These are phyloP conservation scores for Notothenia rossii DNA, from an alignment of 2,113 vertebrate species.

Conservation along the genomic window DNA sequence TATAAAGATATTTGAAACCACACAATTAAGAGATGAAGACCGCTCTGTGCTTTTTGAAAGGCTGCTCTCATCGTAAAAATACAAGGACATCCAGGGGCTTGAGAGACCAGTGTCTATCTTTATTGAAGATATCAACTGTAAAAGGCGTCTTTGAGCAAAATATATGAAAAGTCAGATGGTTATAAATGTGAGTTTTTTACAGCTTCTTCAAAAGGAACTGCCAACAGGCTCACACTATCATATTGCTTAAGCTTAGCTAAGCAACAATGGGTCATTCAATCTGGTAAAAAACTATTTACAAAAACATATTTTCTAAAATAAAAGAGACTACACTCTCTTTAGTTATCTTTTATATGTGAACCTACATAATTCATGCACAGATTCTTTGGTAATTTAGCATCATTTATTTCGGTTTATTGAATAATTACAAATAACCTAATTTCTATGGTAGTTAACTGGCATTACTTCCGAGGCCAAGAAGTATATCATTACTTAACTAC, in stretches of 20 bases:
- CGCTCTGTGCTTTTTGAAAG: background rate
- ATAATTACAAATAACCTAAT: no score
- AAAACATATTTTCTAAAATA: background rate
- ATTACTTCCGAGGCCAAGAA: no score
- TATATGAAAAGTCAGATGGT: background rate
- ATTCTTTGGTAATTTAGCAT: background rate
- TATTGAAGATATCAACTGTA: background rate
- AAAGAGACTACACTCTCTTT: no score
- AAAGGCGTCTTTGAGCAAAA: background rate
- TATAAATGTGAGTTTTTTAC: background rate
- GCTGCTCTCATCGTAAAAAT: background rate
- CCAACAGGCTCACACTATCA: no score
- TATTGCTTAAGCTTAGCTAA: no score
- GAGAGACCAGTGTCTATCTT: background rate
- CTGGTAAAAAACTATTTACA: background rate
- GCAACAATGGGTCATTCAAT: background rate
- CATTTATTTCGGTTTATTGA: no score
- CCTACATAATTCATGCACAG: background rate
- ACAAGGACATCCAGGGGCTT: background rate
- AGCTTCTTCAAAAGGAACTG: no score
- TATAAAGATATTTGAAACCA: constrained; percentile 24
- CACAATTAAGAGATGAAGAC: background rate
- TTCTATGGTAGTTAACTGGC: no score
- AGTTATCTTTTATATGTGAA: no score
- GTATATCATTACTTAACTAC: no score